Conservation (phyloP, 2,113 vertebrate genomes). For the Falco punctatus region DNA sequence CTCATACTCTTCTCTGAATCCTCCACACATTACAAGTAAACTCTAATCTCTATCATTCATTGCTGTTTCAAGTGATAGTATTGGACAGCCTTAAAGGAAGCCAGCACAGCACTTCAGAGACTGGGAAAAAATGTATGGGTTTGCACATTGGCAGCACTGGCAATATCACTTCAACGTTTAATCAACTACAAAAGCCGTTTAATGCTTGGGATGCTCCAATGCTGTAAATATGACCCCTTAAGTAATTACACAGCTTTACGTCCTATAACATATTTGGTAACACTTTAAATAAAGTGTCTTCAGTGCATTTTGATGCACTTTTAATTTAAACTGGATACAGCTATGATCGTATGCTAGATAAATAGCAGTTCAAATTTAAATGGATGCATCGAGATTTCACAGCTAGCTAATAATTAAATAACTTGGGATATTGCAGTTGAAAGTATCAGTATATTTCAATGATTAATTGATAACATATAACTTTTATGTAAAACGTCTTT, state of each 20-base stretch:
- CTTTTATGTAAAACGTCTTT: not conserved
- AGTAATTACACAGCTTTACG: conserved; percentile 61
- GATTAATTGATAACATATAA: conserved; percentile 31
- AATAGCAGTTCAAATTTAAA: conserved; percentile 47
- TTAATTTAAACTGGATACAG: conserved; percentile 48
- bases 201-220: conserved; percentile 46
- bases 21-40: not conserved
- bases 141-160: not conserved
- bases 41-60: not conserved
- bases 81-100: not conserved
- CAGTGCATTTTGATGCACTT: conserved; percentile 10
- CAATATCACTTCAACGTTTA: conserved; percentile 44
- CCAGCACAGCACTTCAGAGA: conserved; percentile 10
- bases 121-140: not conserved
- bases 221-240: conserved; percentile 59
- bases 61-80: not conserved
- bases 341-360: conserved; percentile 15
- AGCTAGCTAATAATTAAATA: conserved; percentile 42
- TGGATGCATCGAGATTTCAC: not conserved
- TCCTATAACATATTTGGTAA: conserved; percentile 62
- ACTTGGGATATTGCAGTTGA: not conserved
- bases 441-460: not conserved
- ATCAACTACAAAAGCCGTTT: conserved; percentile 62
- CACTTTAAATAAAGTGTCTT: conserved; percentile 52
- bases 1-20: not conserved